Evolutionary conservation across 2,113 vertebrate species (phyloP).

Genomic region (Gnathochromis pfefferi): DNA sequence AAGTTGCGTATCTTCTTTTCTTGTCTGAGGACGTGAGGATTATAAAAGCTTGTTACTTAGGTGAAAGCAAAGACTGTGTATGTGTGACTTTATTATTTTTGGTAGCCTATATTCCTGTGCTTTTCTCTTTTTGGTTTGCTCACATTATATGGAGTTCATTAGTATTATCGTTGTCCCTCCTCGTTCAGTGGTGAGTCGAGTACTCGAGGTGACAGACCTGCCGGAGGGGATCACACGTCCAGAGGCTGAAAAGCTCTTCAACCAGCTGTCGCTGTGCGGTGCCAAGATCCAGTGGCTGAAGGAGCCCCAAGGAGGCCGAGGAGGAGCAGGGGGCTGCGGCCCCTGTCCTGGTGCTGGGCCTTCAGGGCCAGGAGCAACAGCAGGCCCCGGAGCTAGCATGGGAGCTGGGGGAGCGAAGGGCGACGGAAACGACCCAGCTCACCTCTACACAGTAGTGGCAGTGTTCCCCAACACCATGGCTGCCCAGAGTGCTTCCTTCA

Average conservation of each 20-base stretch:
- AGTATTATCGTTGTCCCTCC: background rate
- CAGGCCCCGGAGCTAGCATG: constrained; percentile 18
- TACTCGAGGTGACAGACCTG: constrained; percentile 94
- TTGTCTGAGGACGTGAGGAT: accelerated
- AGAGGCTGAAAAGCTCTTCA: constrained; percentile 94
- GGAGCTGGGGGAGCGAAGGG: constrained; percentile 57
- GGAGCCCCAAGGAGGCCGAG: constrained; percentile 78
- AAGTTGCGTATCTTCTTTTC: background rate
- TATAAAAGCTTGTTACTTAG: background rate
- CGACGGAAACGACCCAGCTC: constrained; percentile 83
- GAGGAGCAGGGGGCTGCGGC: constrained; percentile 31
- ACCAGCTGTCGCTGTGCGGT: constrained; percentile 91
- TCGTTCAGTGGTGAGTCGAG: constrained; percentile 83
- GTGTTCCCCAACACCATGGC: constrained; percentile 96
- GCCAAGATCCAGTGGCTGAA: constrained; percentile 99
- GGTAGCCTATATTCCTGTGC: background rate
- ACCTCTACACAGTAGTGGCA: constrained; percentile 97
- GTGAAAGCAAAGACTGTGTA: background rate
- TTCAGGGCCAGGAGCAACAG: background rate
- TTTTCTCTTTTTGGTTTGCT: background rate
- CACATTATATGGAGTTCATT: background rate
- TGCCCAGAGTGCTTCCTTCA: constrained; percentile 94
- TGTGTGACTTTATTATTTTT: background rate
- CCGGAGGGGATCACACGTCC: constrained; percentile 94
- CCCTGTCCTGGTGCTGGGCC: constrained; percentile 23